Percentiles rank a stretch among this genome's conserved stretches.
Conservation (phyloP, 2,888 invertebrate species). For the Rhamnusium bicolor region DNA sequence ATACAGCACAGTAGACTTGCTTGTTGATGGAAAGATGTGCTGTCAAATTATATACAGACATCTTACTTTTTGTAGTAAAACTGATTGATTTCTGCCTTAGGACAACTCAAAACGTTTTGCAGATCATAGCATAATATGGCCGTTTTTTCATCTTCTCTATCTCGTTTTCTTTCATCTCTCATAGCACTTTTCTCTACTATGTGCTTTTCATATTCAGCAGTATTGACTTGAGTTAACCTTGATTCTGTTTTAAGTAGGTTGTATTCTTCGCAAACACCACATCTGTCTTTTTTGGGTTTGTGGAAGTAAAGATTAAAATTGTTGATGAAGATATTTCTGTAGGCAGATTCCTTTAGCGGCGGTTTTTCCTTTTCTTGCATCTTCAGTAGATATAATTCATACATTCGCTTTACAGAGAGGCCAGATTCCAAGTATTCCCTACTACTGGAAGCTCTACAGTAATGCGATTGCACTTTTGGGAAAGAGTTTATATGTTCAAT, state of each 20-base stretch:
- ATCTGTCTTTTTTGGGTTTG: constrained; percentile 16
- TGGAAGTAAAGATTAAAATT: constrained; percentile 21
- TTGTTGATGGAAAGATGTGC: constrained; percentile 37
- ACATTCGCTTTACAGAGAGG: too few relatives aligned
- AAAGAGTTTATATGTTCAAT: too few relatives aligned
- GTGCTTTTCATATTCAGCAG: constrained; percentile 8
- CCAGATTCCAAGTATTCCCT: too few relatives aligned
- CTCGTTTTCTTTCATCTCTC: constrained; percentile 15
- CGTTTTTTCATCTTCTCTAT: constrained; percentile 12
- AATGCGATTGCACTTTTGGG: too few relatives aligned
- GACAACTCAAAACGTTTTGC: constrained; percentile 50
- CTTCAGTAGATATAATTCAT: too few relatives aligned
- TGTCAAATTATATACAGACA: constrained; percentile 52
- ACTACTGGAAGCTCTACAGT: too few relatives aligned
- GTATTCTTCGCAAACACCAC: constrained; percentile 24
- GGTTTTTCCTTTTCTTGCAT: too few relatives aligned
- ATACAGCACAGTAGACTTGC: constrained; percentile 54
- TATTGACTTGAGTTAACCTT: constrained; percentile 10
- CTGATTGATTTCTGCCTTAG: constrained; percentile 46
- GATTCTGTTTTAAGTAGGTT: background rate
- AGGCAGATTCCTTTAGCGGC: background rate
- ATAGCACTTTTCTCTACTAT: constrained; percentile 26
- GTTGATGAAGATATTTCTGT: constrained; percentile 10
- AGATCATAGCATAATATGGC: constrained; percentile 31
- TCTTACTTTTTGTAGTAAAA: constrained; percentile 53